Evolutionary conservation across 2,888 invertebrate genomes (phyloP).

Genomic region (Deladenus siricidicola): DNA sequence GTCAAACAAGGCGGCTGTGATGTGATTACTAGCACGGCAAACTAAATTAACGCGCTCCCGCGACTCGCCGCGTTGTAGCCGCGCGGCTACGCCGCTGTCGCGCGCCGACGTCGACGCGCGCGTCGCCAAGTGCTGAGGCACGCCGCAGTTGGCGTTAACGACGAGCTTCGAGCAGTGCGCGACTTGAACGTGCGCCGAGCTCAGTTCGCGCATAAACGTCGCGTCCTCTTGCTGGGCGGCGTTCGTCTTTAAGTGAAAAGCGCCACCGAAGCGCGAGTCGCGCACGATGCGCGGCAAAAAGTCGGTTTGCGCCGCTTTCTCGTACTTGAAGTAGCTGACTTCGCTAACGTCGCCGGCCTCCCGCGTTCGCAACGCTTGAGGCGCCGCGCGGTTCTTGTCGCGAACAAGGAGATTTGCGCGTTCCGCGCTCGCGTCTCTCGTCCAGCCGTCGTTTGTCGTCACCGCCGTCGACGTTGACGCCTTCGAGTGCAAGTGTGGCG

Average conservation of each 20-base stretch:
- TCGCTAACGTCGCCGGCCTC: conserved; percentile 30
- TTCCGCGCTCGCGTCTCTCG: conserved; percentile 7
- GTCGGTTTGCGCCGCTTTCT: neutral
- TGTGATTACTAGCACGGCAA: neutral
- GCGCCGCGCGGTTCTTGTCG: conserved; percentile 25
- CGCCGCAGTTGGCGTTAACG: conserved; percentile 25
- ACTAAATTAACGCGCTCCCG: conserved; percentile 17
- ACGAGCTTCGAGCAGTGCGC: conserved; percentile 23
- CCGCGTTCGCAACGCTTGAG: conserved; percentile 27
- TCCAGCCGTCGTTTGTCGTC: conserved; percentile 6
- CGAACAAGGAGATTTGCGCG: conserved; percentile 10
- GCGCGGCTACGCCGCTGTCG: conserved; percentile 19
- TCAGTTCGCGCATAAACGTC: conserved; percentile 20
- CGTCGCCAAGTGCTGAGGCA: conserved; percentile 18
- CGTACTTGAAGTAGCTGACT: conserved; percentile 19
- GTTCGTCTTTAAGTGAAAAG: conserved; percentile 24
- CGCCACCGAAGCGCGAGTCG: conserved; percentile 23
- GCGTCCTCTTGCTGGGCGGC: conserved; percentile 26
- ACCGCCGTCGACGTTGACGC: conserved; percentile 6
- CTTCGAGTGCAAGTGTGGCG: neutral
- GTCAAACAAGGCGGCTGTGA: neutral
- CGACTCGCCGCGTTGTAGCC: conserved; percentile 10
- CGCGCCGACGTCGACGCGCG: conserved; percentile 9
- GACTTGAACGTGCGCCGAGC: conserved; percentile 7
- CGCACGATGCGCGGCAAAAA: conserved; percentile 7